Conservation (phyloP, 2,113 vertebrate species). For the Jacana jacana region DNA sequence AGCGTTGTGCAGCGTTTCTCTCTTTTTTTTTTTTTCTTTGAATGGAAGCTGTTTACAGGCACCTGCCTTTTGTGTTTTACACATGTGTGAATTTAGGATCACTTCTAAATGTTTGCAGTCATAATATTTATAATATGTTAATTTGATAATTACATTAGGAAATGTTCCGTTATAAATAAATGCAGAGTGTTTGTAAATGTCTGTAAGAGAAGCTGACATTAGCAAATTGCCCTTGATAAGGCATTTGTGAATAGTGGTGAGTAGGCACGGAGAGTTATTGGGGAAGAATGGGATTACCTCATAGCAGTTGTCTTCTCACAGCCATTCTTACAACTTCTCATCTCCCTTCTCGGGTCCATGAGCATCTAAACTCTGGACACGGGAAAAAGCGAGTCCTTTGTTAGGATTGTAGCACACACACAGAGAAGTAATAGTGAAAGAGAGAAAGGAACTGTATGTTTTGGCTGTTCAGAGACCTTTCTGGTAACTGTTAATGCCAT, state of each 20-base stretch:
- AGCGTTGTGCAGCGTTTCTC: not conserved
- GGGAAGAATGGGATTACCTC: not conserved
- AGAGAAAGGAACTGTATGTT: not conserved
- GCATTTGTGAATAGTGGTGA: not conserved
- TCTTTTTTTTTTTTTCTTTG: not conserved
- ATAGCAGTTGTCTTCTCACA: not conserved
- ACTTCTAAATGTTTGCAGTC: not conserved
- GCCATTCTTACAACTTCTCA: not conserved
- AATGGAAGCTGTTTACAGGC: not conserved
- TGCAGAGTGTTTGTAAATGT: not conserved
- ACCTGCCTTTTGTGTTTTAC: not conserved
- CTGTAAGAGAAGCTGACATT: not conserved
- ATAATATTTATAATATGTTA: not conserved
- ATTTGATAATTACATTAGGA: not conserved
- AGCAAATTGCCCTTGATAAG: not conserved
- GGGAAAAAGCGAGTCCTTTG: not conserved
- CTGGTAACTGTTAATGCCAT: too few relatives aligned
- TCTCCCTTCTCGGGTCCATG: not conserved
- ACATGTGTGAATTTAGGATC: not conserved
- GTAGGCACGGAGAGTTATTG: accelerated
- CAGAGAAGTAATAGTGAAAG: not conserved
- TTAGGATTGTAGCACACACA: not conserved
- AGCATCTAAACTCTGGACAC: not conserved
- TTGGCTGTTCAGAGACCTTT: not conserved
- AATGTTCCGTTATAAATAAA: not conserved